phyloP scores from a whole-genome alignment of 2,113 vertebrate species.

The Lophius piscatorius region DNA sequence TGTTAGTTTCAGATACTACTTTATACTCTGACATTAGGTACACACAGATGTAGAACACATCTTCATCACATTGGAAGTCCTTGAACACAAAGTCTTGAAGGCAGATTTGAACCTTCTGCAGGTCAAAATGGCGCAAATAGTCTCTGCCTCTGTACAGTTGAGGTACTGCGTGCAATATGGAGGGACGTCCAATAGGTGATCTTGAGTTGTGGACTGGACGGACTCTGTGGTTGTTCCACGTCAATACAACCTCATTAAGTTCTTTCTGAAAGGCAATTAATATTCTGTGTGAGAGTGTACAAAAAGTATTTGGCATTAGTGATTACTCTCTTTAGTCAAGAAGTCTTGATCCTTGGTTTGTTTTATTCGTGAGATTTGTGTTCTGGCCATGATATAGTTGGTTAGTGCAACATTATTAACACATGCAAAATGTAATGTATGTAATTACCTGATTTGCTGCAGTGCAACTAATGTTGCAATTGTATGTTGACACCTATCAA shows the following conservation, averaged over 20 bases:
- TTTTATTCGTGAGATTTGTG: too few relatives aligned
- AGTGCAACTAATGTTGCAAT: too few relatives aligned
- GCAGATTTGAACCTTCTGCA: conserved; percentile 1
- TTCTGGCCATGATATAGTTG: too few relatives aligned
- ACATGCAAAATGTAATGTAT: too few relatives aligned
- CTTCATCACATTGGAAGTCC: conserved; percentile 12
- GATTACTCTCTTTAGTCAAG: too few relatives aligned
- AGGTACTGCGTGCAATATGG: conserved; percentile 2
- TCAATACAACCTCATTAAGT: not conserved
- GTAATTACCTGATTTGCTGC: too few relatives aligned
- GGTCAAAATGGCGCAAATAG: not conserved
- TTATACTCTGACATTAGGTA: conserved; percentile 9
- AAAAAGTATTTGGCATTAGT: too few relatives aligned
- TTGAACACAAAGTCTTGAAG: conserved; percentile 14
- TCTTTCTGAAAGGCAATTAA: too few relatives aligned
- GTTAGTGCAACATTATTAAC: too few relatives aligned
- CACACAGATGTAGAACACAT: conserved; percentile 14
- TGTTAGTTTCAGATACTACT: not conserved
- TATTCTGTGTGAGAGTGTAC: too few relatives aligned
- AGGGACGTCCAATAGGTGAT: conserved; percentile 8
- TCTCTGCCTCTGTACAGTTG: not conserved
- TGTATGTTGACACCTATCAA: too few relatives aligned
- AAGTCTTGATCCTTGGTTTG: too few relatives aligned
- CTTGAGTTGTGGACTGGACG: not conserved
- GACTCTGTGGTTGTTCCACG: conserved; percentile 15